Percentiles rank a stretch among this genome's conserved stretches.
These are phyloP conservation scores for Bambusicola thoracicus DNA, from an alignment of 2,113 vertebrate genomes.

Conservation along the genomic window DNA sequence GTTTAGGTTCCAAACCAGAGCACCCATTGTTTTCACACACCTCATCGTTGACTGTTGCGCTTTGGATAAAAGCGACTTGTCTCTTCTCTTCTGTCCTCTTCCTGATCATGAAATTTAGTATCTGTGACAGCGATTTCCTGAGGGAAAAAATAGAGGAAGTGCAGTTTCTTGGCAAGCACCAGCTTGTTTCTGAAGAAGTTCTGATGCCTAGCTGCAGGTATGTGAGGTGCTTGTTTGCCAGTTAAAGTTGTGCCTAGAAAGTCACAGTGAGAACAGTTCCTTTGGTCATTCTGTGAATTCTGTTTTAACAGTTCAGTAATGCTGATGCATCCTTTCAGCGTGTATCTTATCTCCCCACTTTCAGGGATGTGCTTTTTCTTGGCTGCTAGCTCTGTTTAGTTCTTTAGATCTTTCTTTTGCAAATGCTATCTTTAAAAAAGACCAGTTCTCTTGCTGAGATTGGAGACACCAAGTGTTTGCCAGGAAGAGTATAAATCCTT, in stretches of 20 bases:
- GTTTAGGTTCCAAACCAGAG: not conserved
- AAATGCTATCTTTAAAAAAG: not conserved
- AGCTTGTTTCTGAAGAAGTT: not conserved
- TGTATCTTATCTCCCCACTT: not conserved
- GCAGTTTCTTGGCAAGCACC: not conserved
- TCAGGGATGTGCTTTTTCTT: not conserved
- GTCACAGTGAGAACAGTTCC: not conserved
- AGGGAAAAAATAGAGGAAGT: not conserved
- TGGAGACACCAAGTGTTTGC: not conserved
- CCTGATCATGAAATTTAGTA: fast-evolving
- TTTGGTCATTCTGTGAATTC: not conserved
- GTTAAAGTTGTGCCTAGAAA: not conserved
- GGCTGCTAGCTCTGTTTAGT: not conserved
- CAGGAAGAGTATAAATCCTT: not conserved
- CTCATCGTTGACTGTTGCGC: not conserved
- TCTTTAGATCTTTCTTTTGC: not conserved
- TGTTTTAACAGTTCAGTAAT: not conserved
- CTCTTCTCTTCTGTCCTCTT: not conserved
- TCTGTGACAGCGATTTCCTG: not conserved
- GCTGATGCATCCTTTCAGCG: not conserved
- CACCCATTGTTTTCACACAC: not conserved
- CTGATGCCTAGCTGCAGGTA: not conserved
- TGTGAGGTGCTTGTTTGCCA: not conserved
- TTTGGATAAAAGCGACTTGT: not conserved
- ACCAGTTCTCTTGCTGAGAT: not conserved